These are phyloP conservation scores for Canis aureus DNA, from an alignment of 2,113 vertebrate species.

Conservation along the genomic window DNA sequence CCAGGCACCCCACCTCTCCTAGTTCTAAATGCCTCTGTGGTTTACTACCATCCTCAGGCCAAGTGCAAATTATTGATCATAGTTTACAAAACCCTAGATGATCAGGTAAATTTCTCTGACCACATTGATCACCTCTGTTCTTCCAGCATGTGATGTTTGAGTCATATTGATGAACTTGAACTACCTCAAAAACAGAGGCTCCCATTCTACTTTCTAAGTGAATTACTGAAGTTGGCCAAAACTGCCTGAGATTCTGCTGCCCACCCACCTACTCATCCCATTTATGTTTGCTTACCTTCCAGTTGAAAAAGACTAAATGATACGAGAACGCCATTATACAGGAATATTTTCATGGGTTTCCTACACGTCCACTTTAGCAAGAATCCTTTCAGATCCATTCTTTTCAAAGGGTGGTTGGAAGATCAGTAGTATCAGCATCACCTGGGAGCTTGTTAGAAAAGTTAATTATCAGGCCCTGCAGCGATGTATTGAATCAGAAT, in stretches of 20 bases:
- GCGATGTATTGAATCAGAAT: background rate
- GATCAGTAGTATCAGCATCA: background rate
- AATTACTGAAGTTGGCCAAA: background rate
- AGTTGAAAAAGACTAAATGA: background rate
- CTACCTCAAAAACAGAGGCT: background rate
- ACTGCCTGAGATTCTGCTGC: background rate
- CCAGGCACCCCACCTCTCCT: background rate
- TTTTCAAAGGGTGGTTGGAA: background rate
- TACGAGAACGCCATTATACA: background rate
- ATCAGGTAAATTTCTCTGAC: background rate
- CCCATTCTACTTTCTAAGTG: background rate
- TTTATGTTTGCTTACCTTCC: background rate
- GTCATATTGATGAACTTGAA: background rate
- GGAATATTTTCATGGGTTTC: background rate
- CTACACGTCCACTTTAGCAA: background rate
- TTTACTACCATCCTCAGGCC: background rate
- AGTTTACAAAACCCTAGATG: background rate
- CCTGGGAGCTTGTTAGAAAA: slow-evolving; percentile 15
- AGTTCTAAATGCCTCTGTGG: background rate
- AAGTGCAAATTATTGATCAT: background rate
- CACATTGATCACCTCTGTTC: background rate
- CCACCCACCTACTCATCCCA: background rate
- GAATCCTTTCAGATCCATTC: background rate
- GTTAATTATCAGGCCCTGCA: background rate
- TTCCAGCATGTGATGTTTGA: background rate